Evolutionary conservation across 2,797 vertebrate genomes (phyloP), one percentile per base, ranked within the genome.

Genomic region (Chelon labrosus): DNA sequence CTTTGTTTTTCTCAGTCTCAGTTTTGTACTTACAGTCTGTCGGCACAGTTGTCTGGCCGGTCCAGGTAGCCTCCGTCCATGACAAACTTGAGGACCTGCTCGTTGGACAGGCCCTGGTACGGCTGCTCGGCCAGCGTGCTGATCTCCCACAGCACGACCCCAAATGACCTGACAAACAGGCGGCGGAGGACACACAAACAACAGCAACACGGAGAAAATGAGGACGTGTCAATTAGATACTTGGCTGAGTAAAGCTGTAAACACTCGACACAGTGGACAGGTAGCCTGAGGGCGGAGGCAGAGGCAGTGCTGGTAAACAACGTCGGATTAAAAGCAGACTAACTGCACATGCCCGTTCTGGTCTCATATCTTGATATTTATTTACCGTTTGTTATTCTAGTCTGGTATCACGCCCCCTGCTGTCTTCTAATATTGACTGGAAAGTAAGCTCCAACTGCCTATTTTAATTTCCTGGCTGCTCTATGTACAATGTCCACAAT

Each of bases 71-170:
- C 96, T 78, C 98, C 98, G 1, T 99, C 98, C 97, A 99, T 99
- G 35, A 99, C 97, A 35, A 98, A 99, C 84, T 99, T 99, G 16
- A 99, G 93, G 87, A 99, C 98, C 93, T 99, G 98, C 76, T 99
- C 98, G 0, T 99, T 99, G 65, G 98, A 99, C 75, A 98, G 93
- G 2, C 98, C 98, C 91, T 99, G 98, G 91, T 99, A 99, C 0
- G 98, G 98, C 93, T 99, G 98, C 81, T 99, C 98, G 0, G 98
- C 97, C 66, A 99, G 88, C 0, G 96, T 99, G 91, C 97, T 97
- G 70, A 99, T 97, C 89, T 99, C 98, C 98, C 98, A 99, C 57
- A 99, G 95, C 69, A 99, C 98, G 13, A 99, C 98, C 0, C 98
- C 98, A 6, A 99, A 99, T 0, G 98, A 99, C 98, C 98, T 99